Evolutionary conservation across 2,888 invertebrate genomes (phyloP), one percentile per base, ranked within the genome.

Genomic region (Parnassius smintheus): DNA sequence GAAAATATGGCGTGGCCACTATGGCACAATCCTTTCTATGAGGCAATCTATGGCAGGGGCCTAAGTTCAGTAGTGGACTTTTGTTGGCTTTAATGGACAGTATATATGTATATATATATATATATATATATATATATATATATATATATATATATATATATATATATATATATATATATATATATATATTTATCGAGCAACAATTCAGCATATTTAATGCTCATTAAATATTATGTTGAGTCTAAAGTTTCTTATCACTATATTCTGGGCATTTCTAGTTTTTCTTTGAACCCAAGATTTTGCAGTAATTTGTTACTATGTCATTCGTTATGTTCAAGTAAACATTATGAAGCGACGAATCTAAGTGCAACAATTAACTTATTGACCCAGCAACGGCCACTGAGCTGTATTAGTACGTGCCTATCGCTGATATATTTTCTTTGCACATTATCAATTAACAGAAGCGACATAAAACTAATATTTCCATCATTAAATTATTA

Each of bases 381-480:
- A 76, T 85, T 84, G 86, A 85, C 88, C 85, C 66, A 77, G 82
- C 81, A 82, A 86, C 84, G 65, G 64, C 70, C 65, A 70, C 70
- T 79, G 75, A 76, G 75, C 72, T 67, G 68, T 71, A 72, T 71
- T 75, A 73, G 69, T 66, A 56, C 49, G 4, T 8, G 35, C 56
- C 71, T 81, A 82, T 81, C 78, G 65, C 60, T 66, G 75, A 82
- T 83, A 77, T 70, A 71, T 78, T 73, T 80, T 77, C 74, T 70
- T 78, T 80, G 75, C 79, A 72, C 65, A 49, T 65, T 78, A 76
- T 77, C 72, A 62, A 55, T 66, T 65, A 12, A 73, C 75, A 79
- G 75, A 70, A 77, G 49, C 49, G 13, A 13, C 49, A 49, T 66
- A 65, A 58, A 2, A 58, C 48, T 52, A 66, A 53, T 56, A 62